Base-by-base conservation (phyloP, 1,140 invertebrate genomes). In the Archegozetes longisetosus region DNA sequence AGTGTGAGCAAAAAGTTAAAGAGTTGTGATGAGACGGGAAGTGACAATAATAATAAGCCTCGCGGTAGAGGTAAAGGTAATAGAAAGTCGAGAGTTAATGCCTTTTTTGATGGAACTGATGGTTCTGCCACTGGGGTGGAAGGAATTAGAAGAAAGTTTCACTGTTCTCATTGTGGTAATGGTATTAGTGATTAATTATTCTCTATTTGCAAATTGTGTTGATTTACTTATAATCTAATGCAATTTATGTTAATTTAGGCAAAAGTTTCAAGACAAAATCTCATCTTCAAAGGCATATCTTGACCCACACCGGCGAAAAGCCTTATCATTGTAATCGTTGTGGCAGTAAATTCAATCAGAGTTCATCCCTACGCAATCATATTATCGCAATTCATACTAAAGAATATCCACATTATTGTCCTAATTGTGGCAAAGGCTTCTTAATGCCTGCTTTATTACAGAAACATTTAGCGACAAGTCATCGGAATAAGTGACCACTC, bases 211-310 rank as follows among this genome's bases (percentile, higher is more conserved):
- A 53, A 13, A 57, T 55, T 55, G 13, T 53, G 14, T 53, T 14
- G 14, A 47, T n/a, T 22, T 12, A 23, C 26, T 28, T 2, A 40
- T 9, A 9, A 17, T 40, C 17, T 40, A 40, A 17, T 40, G 32
- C 32, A 40, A 9, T 40, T 40, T 40, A 40, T 9, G 17, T n/a
- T 49, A 17, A 4, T 20, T 2, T 49, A 58, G 57, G 57, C 12
- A 64, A 64, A 60, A 59, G 55, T 27, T 64, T 64, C 55, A 64
- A 64, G 40, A 64, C 63, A n/a, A 64, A 64, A 60, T 59, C 55
- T 40, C 63, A 64, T 53, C 57, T 64, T 9, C 63, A 64, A 52
- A 26, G 63, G 17, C 63, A 64, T 32, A 64, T 64, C 12, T 56
- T 64, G 46, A 64, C 63, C 17, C 63, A 64, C 28, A 64, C 63